Evolutionary conservation across 1,140 invertebrate genomes (phyloP).

Genomic region (Nylanderia fulva): DNA sequence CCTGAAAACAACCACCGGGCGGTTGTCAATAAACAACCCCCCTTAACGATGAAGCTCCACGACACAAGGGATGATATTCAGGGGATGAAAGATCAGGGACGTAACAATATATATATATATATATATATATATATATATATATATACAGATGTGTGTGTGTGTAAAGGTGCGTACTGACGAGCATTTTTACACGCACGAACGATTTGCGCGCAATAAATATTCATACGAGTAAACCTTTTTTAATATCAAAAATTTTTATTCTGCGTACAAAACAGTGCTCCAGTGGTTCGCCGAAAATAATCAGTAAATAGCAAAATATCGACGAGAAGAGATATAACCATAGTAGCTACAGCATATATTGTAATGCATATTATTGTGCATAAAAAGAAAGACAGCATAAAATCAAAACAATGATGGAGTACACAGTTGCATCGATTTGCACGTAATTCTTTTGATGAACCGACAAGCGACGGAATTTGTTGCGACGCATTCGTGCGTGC

Average conservation of each 20-base stretch:
- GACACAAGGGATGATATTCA: too few species aligned
- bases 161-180: neutral
- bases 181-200: slow-evolving; percentile 15
- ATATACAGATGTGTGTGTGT: too few species aligned
- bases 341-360: too few species aligned
- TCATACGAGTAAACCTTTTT: neutral
- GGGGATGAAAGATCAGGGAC: too few species aligned
- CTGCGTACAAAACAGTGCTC: neutral
- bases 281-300: neutral
- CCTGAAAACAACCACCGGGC: too few species aligned
- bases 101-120: too few species aligned
- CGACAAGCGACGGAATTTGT: neutral
- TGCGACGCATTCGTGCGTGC: neutral
- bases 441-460: neutral
- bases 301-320: neutral
- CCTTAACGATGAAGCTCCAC: too few species aligned
- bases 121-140: too few species aligned
- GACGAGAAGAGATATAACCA: neutral
- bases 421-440: neutral
- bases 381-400: too few species aligned
- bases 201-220: neutral
- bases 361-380: too few species aligned
- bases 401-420: too few species aligned
- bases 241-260: neutral
- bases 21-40: too few species aligned